Conservation (phyloP, 2,888 invertebrate genomes). For the Tolmerus cingulatus region DNA sequence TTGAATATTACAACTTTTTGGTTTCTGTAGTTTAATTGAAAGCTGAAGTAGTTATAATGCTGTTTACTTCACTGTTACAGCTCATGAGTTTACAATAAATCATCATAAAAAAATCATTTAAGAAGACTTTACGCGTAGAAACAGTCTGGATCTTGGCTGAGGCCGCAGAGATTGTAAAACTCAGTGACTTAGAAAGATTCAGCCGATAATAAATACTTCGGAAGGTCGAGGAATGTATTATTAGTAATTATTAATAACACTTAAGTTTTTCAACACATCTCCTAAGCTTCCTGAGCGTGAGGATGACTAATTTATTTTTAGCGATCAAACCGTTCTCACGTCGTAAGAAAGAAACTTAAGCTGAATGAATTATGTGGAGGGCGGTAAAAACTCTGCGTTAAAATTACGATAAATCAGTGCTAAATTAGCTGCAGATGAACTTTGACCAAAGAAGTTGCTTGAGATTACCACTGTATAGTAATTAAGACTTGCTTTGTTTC, state of each 20-base stretch:
- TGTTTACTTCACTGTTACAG: background rate
- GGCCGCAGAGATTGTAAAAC: background rate
- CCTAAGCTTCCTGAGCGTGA: background rate
- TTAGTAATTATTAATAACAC: background rate
- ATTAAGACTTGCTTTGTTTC: background rate
- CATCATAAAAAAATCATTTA: background rate
- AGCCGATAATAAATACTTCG: background rate
- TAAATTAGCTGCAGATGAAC: background rate
- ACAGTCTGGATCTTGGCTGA: background rate
- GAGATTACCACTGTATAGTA: background rate
- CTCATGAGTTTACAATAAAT: background rate
- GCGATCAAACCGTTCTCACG: background rate
- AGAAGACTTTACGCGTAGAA: background rate
- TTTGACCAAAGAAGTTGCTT: background rate
- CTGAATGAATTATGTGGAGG: background rate
- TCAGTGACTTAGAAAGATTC: background rate
- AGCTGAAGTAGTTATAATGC: background rate
- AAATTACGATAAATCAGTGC: background rate
- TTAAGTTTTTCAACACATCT: background rate
- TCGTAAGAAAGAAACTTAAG: background rate
- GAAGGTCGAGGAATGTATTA: background rate
- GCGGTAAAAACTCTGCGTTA: background rate
- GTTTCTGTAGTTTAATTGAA: background rate
- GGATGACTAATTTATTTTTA: background rate
- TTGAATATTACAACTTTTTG: background rate